Evolutionary conservation across 2,113 vertebrate genomes (phyloP).

Genomic region (Myrmecobius fasciatus): DNA sequence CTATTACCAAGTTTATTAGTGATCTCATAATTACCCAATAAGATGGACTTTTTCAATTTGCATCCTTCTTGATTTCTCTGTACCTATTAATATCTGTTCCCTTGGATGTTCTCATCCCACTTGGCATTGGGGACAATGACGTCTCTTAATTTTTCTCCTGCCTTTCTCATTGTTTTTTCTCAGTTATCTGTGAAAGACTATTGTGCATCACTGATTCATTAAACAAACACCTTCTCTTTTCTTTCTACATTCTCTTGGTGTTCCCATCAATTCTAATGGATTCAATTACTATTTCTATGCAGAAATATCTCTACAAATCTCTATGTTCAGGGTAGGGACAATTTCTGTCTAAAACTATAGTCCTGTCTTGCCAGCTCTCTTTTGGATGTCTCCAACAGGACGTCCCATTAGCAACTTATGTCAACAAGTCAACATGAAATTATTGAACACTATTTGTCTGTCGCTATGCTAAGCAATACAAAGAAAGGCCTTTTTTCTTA

Average conservation of each 20-base stretch:
- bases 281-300: background rate
- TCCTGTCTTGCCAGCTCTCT: background rate
- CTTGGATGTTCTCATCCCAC: background rate
- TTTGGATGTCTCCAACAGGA: background rate
- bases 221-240: background rate
- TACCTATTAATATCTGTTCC: too few relatives aligned
- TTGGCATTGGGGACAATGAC: background rate
- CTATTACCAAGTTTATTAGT: too few relatives aligned
- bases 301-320: background rate
- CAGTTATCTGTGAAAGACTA: background rate
- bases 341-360: background rate
- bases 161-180: background rate
- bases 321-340: background rate
- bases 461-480: background rate
- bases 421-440: background rate
- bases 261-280: background rate
- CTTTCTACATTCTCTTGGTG: background rate
- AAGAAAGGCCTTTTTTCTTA: background rate
- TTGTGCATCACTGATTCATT: background rate
- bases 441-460: background rate
- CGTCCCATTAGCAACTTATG: background rate
- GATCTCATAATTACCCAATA: too few relatives aligned
- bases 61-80: too few relatives aligned
- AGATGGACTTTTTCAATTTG: too few relatives aligned
- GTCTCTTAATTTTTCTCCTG: background rate